Evolutionary conservation across 2,888 invertebrate genomes (phyloP).

Genomic region (Chloroclystis v-ata): DNA sequence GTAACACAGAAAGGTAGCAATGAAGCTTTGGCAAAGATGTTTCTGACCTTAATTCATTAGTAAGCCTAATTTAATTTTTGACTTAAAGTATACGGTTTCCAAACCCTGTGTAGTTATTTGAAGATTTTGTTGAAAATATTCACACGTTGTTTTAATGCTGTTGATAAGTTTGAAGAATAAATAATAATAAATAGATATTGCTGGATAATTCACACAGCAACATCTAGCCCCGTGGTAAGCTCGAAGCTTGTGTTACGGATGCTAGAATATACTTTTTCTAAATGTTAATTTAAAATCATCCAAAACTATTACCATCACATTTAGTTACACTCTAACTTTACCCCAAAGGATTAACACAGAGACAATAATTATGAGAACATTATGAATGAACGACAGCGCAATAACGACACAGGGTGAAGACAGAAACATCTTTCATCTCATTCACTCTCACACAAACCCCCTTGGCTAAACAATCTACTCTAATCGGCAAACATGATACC

Average conservation of each 20-base stretch:
- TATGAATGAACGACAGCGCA: constrained; percentile 1
- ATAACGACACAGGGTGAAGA: constrained; percentile 1
- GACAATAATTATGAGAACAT: background rate
- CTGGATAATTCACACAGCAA: too few relatives aligned
- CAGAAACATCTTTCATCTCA: constrained; percentile 56
- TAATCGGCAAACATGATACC: constrained; percentile 64
- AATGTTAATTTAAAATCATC: too few relatives aligned
- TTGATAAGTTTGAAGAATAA: too few relatives aligned
- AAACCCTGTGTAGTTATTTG: constrained; percentile 1
- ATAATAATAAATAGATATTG: too few relatives aligned
- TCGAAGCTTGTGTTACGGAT: too few relatives aligned
- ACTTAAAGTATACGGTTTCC: background rate
- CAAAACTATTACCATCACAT: too few relatives aligned
- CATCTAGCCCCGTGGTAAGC: too few relatives aligned
- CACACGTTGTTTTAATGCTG: too few relatives aligned
- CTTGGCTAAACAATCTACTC: constrained; percentile 75
- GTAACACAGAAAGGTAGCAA: constrained; percentile 39
- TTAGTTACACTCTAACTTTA: too few relatives aligned
- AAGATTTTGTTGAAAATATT: too few relatives aligned
- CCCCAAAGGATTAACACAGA: background rate
- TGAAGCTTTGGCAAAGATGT: constrained; percentile 48
- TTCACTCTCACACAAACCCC: constrained; percentile 71
- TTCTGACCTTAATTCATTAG: constrained; percentile 36
- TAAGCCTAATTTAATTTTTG: background rate
- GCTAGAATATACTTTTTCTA: too few relatives aligned